Evolutionary conservation across 2,113 vertebrate species (phyloP), one percentile per base, ranked within the genome.

Genomic region (Microtus pennsylvanicus): DNA sequence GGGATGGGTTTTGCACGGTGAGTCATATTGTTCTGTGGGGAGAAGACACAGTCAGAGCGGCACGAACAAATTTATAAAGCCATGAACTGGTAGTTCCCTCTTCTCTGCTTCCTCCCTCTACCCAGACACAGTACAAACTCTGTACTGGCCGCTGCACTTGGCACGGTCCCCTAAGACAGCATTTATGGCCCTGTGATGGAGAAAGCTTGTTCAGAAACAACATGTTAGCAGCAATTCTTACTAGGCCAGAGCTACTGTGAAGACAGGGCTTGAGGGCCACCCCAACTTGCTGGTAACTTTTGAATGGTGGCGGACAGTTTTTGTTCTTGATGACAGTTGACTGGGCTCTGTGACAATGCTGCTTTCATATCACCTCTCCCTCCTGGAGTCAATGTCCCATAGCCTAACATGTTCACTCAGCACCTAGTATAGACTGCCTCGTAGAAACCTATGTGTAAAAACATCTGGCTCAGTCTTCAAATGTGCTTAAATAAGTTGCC

Each of bases 11-110:
- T 98, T 98, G 91, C 98, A 97, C 97, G 98, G 94, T 80, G 97
- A 69, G 4, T 98, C 99, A 98, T 98, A 93, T 26, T 98, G 98
- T 97, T 98, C 99, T 99, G 97, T 70, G 96, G 96, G 86, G 87
- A 97, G 92, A 42, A 87, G 89, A 96, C 74, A 82, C 1, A 2
- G 80, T 97, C 94, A 97, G 92, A 92, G 26, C 26, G 14, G 30
- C 72, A 88, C 26, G 10, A 89, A 91, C 45, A 13, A 2, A 42
- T 45, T 72, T 55, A 10, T 4, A 22, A 75, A 63, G 7, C 7
- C 17, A 0, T 38, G 47, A 70, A 14, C 35, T 69, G 16, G 16
- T 58, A 88, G 75, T 24, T 14, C 67, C n/a, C 16, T 22, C 38
- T 24, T 17, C 21, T 10, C 9, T 5, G 30, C n/a, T 30, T 10